A percentile compares a stretch with the other conserved stretches of the same genome.
These are phyloP conservation scores for Cataglyphis albicans DNA, from an alignment of 2,888 invertebrate genomes.

Conservation along the genomic window DNA sequence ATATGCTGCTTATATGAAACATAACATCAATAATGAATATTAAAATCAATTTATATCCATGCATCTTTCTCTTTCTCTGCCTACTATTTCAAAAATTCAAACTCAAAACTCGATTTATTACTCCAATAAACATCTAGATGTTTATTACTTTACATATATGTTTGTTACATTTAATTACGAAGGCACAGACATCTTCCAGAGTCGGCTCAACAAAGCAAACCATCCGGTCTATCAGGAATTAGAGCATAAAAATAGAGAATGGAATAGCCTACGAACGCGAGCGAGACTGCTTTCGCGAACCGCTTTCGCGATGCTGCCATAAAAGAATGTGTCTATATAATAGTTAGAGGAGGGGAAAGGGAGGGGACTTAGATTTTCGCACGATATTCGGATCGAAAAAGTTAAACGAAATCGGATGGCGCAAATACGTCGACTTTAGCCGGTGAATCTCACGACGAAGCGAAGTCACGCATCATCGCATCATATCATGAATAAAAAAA, in stretches of 20 bases:
- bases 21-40: background rate
- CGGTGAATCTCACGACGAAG: background rate
- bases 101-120: background rate
- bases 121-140: background rate
- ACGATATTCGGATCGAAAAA: background rate
- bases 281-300: conserved; percentile 42
- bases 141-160: background rate
- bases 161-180: background rate
- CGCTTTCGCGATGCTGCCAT: conserved; percentile 31
- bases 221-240: conserved; percentile 62
- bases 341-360: background rate
- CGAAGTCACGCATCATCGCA: background rate
- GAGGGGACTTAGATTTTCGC: background rate
- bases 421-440: background rate
- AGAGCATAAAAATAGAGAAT: conserved; percentile 74
- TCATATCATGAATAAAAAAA: background rate
- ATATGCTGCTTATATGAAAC: background rate
- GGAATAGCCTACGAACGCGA: conserved; percentile 58
- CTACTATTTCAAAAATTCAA: background rate
- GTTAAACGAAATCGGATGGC: background rate
- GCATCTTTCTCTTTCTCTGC: background rate
- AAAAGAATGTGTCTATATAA: conserved; percentile 37
- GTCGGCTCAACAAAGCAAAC: conserved; percentile 45
- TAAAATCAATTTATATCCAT: background rate
- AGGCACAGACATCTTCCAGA: conserved; percentile 15